Percentiles rank a stretch among this genome's conserved stretches.
Evolutionary conservation across 2,888 invertebrate genomes (phyloP).

Genomic region (Clostera curtula): DNA sequence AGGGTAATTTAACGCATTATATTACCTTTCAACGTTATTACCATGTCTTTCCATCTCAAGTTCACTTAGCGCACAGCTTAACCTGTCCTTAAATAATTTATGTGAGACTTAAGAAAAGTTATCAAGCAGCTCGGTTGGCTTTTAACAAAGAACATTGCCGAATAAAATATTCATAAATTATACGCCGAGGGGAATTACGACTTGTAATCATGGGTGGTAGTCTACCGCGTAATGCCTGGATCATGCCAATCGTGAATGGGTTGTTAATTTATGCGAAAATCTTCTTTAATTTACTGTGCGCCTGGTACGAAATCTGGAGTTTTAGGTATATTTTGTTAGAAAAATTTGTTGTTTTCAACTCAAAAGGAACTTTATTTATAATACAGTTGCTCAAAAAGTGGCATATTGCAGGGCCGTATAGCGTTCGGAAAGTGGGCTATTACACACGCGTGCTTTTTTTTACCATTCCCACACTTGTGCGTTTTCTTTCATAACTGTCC

Average conservation of each 20-base stretch:
- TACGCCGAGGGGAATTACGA: constrained; percentile 22
- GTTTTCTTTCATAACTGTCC: too few species aligned
- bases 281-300: neutral
- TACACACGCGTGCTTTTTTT: too few species aligned
- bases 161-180: constrained; percentile 37
- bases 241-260: constrained; percentile 2
- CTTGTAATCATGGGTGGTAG: constrained; percentile 19
- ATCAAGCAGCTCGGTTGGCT: constrained; percentile 25
- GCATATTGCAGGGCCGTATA: too few species aligned
- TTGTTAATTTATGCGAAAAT: neutral
- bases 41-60: constrained; percentile 7
- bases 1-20: too few species aligned
- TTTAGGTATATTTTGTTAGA: too few species aligned
- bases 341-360: too few species aligned
- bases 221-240: constrained; percentile 15
- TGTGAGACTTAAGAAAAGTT: constrained; percentile 31
- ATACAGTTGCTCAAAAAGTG: too few species aligned
- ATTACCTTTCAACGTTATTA: too few species aligned
- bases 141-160: constrained; percentile 29
- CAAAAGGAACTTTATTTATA: too few species aligned
- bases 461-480: too few species aligned
- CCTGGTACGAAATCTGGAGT: too few species aligned
- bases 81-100: constrained; percentile 28
- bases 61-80: constrained; percentile 22
- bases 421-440: too few species aligned